These are phyloP conservation scores for Agapornis canus DNA, from an alignment of 2,797 vertebrate genomes.

Conservation along the genomic window DNA sequence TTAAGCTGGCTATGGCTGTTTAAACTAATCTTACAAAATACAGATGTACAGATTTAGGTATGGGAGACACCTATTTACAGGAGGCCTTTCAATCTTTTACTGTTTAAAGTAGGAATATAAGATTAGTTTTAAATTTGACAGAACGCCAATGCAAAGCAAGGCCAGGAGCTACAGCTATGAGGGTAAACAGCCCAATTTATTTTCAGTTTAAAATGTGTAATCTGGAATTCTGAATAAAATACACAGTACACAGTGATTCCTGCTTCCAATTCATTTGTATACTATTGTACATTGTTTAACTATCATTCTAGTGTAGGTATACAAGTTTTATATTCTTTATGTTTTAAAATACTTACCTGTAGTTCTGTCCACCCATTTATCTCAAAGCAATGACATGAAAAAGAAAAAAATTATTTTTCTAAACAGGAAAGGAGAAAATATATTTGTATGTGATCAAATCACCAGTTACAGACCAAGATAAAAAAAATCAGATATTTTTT, in stretches of 20 bases:
- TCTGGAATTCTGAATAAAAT: background rate
- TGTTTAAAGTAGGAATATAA: background rate
- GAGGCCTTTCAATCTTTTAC: background rate
- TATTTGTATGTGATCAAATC: background rate
- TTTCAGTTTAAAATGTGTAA: background rate
- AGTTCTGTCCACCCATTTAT: background rate
- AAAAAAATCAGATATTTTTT: background rate
- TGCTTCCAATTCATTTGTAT: background rate
- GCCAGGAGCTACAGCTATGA: background rate
- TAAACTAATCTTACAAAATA: background rate
- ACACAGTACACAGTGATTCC: background rate
- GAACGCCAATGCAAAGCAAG: background rate
- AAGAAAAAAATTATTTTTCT: background rate
- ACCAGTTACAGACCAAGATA: background rate
- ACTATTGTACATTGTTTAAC: background rate
- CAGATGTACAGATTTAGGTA: background rate
- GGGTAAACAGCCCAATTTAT: background rate
- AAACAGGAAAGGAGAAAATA: background rate
- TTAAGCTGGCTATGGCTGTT: background rate
- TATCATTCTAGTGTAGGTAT: background rate
- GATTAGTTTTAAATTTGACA: background rate
- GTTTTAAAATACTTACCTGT: background rate
- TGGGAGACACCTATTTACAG: background rate
- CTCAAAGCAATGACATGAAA: background rate
- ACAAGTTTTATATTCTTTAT: fast-evolving